Percentiles rank a stretch among this genome's conserved stretches.
phyloP scores from a whole-genome alignment of 2,113 vertebrate genomes.

The Leptodactylus fuscus region DNA sequence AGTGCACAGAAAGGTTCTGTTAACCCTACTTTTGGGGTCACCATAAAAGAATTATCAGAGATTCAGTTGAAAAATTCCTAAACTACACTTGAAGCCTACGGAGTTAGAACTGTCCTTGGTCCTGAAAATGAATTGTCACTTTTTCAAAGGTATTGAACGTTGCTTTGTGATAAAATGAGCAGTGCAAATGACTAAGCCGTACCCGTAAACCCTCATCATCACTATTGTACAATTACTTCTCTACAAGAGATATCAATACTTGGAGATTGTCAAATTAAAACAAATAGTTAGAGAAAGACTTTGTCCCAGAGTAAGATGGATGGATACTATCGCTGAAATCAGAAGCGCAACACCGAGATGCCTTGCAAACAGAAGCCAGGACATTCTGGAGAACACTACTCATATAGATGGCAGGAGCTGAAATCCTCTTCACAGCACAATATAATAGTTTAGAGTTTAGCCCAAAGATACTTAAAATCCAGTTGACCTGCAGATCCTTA shows the following conservation, averaged over 20 bases:
- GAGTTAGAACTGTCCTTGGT: neutral
- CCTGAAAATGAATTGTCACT: conserved; percentile 3
- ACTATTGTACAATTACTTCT: neutral
- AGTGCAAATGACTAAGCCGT: neutral
- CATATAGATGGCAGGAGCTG: neutral
- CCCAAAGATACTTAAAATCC: neutral
- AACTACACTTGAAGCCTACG: neutral
- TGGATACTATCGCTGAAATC: neutral
- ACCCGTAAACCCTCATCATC: neutral
- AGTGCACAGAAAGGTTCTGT: no score
- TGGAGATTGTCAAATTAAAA: neutral
- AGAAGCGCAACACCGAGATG: neutral
- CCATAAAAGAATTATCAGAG: no score
- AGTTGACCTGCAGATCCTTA: neutral
- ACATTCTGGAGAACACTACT: neutral
- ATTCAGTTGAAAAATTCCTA: neutral
- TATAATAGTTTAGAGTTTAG: conserved; percentile 15
- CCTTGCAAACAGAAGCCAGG: neutral
- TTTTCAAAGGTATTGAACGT: neutral
- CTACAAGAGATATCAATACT: neutral
- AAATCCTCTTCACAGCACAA: neutral
- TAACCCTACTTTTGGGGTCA: no score
- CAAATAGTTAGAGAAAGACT: neutral
- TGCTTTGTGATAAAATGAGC: neutral
- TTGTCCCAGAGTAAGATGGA: neutral